These are phyloP conservation scores for Tricholaema leucomelas DNA, from an alignment of 2,113 vertebrate species.

Conservation along the genomic window DNA sequence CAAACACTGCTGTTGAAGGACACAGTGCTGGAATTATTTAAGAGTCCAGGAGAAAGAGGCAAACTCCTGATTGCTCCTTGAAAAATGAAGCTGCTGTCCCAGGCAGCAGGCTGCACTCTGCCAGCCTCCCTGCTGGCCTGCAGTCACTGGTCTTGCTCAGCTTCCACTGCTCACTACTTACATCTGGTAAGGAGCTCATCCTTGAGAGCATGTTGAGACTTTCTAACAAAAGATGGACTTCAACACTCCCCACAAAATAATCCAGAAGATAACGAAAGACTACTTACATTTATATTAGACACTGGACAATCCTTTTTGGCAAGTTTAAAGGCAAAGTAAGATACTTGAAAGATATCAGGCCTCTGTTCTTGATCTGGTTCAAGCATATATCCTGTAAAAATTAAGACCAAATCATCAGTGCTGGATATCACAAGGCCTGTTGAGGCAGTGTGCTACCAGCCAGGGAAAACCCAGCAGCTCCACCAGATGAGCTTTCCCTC, in stretches of 20 bases:
- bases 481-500: neutral
- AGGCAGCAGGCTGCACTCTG: too few species aligned
- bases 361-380: constrained; percentile 93
- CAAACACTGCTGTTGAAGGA: too few species aligned
- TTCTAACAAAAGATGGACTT: too few species aligned
- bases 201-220: too few species aligned
- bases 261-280: fast-evolving
- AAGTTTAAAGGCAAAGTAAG: constrained; percentile 94
- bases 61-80: too few species aligned
- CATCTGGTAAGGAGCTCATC: too few species aligned
- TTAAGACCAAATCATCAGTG: neutral
- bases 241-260: neutral
- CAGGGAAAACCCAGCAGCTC: neutral
- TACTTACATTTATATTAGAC: constrained; percentile 94
- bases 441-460: neutral
- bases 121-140: too few species aligned
- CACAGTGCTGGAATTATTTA: too few species aligned
- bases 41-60: too few species aligned
- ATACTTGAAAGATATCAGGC: constrained; percentile 97
- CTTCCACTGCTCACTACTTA: too few species aligned
- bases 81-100: too few species aligned
- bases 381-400: constrained; percentile 91
- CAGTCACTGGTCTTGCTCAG: too few species aligned
- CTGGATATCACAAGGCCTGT: neutral
- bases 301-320: constrained; percentile 92